Conservation (phyloP, 2,888 invertebrate species). For the Rhodophaea formosa region DNA sequence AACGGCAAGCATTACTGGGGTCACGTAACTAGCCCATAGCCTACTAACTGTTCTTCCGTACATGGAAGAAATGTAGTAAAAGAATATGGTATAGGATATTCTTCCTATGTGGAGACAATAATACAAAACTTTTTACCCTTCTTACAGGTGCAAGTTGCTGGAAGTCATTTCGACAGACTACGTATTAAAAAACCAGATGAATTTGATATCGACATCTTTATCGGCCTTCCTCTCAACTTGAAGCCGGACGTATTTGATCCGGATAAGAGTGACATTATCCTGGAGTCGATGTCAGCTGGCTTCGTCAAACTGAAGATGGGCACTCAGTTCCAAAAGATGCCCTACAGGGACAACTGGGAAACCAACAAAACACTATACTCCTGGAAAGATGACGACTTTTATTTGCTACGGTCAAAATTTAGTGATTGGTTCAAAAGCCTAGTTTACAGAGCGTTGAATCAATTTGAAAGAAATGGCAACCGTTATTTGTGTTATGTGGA, state of each 20-base stretch:
- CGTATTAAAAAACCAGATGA: slow-evolving; percentile 81
- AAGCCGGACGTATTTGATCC: slow-evolving; percentile 34
- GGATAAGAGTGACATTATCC: slow-evolving; percentile 54
- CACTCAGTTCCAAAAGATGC: slow-evolving; percentile 48
- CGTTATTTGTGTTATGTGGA: slow-evolving; percentile 31
- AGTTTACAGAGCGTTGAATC: slow-evolving; percentile 61
- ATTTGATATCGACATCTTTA: slow-evolving; percentile 81
- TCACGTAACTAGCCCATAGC: too few species aligned
- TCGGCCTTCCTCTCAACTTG: slow-evolving; percentile 69
- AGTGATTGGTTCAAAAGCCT: slow-evolving; percentile 78
- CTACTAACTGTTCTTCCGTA: too few species aligned
- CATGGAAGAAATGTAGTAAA: too few species aligned
- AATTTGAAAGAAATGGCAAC: slow-evolving; percentile 29
- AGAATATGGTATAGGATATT: too few species aligned
- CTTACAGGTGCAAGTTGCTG: slow-evolving; percentile 71
- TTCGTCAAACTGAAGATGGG: slow-evolving; percentile 69
- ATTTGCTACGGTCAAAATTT: slow-evolving; percentile 68
- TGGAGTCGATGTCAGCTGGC: slow-evolving; percentile 62
- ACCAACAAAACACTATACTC: slow-evolving; percentile 55
- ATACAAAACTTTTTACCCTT: background rate
- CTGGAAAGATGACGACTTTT: slow-evolving; percentile 64
- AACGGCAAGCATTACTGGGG: too few species aligned
- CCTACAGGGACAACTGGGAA: slow-evolving; percentile 43
- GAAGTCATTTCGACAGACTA: slow-evolving; percentile 82
- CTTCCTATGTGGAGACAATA: too few species aligned